Evolutionary conservation across 2,797 vertebrate species (phyloP).

Genomic region (Brachymystax lenok): DNA sequence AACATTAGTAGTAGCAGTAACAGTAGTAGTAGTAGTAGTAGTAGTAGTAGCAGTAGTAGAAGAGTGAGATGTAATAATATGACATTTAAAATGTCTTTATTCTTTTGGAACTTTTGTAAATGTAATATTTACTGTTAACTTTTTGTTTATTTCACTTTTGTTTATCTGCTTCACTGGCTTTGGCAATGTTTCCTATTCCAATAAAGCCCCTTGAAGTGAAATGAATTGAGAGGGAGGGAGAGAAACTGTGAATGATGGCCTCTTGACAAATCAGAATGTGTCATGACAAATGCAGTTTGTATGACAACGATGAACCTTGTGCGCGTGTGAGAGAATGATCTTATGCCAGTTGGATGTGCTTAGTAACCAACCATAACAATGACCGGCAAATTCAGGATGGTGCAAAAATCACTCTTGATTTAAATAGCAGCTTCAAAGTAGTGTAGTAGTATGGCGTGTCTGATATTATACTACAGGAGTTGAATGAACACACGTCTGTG

Average conservation of each 20-base stretch:
- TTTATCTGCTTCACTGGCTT: too few species aligned
- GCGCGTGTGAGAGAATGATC: conserved; percentile 13
- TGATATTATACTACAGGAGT: neutral
- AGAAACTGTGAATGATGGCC: conserved; percentile 62
- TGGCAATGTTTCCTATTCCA: too few species aligned
- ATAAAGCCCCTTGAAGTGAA: too few species aligned
- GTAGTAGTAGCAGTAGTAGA: too few species aligned
- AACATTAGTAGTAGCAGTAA: too few species aligned
- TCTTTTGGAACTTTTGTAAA: too few species aligned
- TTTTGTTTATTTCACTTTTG: too few species aligned
- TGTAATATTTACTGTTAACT: too few species aligned
- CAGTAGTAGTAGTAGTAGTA: too few species aligned
- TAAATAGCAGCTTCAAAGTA: neutral
- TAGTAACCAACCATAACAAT: conserved; percentile 19
- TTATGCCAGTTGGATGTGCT: conserved; percentile 28
- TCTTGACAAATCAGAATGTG: conserved; percentile 64
- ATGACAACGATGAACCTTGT: conserved; percentile 52
- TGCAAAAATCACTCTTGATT: neutral
- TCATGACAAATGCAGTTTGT: conserved; percentile 69
- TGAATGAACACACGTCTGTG: neutral
- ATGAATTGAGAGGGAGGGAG: neutral
- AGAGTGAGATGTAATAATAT: too few species aligned
- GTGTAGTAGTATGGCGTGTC: too few species aligned
- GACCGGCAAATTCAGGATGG: neutral
- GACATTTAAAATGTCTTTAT: too few species aligned